A percentile compares a stretch with the other conserved stretches of the same genome.
Evolutionary conservation across 2,797 vertebrate genomes (phyloP).

Genomic region (Lutjanus campechanus): DNA sequence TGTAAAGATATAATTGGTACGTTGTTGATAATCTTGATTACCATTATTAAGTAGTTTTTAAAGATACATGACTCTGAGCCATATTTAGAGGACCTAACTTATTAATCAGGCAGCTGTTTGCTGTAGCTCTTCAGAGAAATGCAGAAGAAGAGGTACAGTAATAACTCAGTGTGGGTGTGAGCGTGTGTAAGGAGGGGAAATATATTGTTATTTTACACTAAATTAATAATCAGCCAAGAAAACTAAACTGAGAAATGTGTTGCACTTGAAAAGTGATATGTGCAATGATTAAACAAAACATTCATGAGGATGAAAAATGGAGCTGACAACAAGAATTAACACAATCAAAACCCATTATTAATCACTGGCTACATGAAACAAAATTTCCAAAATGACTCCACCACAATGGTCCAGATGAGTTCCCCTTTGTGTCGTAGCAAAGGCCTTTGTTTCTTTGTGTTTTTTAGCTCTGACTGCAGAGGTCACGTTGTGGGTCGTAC

Average conservation of each 20-base stretch:
- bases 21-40: constrained; percentile 88
- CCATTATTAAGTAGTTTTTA: constrained; percentile 86
- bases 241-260: background rate
- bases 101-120: constrained; percentile 89
- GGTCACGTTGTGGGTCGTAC: constrained; percentile 66
- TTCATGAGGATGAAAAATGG: constrained; percentile 15
- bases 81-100: constrained; percentile 87
- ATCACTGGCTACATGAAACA: constrained; percentile 27
- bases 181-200: constrained; percentile 4
- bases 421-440: constrained; percentile 22
- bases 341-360: constrained; percentile 35
- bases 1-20: constrained; percentile 87
- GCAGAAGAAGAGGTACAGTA: constrained; percentile 64
- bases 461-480: constrained; percentile 54
- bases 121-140: constrained; percentile 79
- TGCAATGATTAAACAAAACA: constrained; percentile 16
- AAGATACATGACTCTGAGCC: constrained; percentile 89
- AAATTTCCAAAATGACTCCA: constrained; percentile 1
- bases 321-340: constrained; percentile 37
- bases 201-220: constrained; percentile 23
- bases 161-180: constrained; percentile 33
- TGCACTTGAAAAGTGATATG: constrained; percentile 11
- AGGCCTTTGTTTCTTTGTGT: constrained; percentile 66
- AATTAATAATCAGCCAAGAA: constrained; percentile 21
- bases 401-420: background rate